These are phyloP conservation scores for Sapayoa aenigma DNA, from an alignment of 2,113 vertebrate genomes.

Conservation along the genomic window DNA sequence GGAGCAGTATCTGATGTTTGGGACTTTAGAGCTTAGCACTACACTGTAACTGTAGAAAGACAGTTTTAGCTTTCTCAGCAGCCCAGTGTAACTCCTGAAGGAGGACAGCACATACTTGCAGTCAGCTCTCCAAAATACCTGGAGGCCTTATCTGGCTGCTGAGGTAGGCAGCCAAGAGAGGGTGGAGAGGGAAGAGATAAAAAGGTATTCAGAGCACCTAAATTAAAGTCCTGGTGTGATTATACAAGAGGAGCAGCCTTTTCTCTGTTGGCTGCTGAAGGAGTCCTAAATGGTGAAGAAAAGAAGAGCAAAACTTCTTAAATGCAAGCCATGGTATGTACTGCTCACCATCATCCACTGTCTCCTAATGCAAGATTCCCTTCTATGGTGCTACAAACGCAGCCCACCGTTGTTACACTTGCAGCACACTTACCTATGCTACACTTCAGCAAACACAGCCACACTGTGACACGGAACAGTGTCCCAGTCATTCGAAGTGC, in stretches of 20 bases:
- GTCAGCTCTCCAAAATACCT: background rate
- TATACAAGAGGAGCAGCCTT: background rate
- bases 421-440: background rate
- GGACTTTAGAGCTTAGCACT: no score
- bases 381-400: background rate
- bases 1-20: background rate
- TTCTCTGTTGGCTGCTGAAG: background rate
- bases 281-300: background rate
- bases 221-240: background rate
- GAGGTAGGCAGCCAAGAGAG: background rate
- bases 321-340: accelerated
- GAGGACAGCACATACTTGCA: background rate
- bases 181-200: background rate
- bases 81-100: background rate
- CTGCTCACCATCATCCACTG: background rate
- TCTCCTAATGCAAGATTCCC: background rate
- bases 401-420: background rate
- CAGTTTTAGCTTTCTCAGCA: background rate
- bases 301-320: background rate
- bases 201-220: background rate
- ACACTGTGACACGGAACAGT: no score
- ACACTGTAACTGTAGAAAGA: no score
- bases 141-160: no score
- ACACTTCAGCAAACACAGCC: background rate
- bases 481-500: no score